Percentiles rank a stretch among this genome's conserved stretches.
These are phyloP conservation scores for Plagodis pulveraria DNA, from an alignment of 2,888 invertebrate species.

Conservation along the genomic window DNA sequence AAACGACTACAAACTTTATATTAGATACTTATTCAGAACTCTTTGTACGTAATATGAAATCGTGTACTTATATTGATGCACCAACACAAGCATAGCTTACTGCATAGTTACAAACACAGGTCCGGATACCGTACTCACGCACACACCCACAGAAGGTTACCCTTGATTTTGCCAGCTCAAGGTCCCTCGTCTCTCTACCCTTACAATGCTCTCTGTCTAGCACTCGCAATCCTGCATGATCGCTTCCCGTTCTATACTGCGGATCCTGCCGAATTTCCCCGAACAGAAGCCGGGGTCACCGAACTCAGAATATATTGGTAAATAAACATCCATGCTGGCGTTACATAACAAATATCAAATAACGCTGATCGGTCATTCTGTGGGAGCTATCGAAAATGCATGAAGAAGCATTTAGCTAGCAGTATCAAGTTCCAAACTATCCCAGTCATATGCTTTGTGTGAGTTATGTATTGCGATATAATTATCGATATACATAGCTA, in stretches of 20 bases:
- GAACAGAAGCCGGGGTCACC: conserved; percentile 71
- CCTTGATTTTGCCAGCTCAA: conserved; percentile 85
- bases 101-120: conserved; percentile 42
- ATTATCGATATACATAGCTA: too few species aligned
- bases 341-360: conserved; percentile 64
- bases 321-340: conserved; percentile 73
- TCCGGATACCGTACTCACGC: conserved; percentile 57
- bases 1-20: conserved; percentile 33
- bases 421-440: conserved; percentile 6
- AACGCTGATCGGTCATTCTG: conserved; percentile 32
- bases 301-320: conserved; percentile 81
- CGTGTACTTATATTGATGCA: conserved; percentile 41
- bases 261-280: conserved; percentile 78
- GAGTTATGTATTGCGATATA: not conserved
- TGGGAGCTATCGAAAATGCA: conserved; percentile 20
- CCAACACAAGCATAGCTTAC: conserved; percentile 37
- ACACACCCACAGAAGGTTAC: conserved; percentile 73
- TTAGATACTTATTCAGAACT: conserved; percentile 26
- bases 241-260: conserved; percentile 69
- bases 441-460: not conserved
- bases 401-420: conserved; percentile 1
- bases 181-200: conserved; percentile 74
- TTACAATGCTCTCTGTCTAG: conserved; percentile 63
- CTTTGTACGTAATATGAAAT: conserved; percentile 10
- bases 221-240: conserved; percentile 57